These are phyloP conservation scores for Lipophrys pholis DNA, from an alignment of 2,113 vertebrate genomes.

Conservation along the genomic window DNA sequence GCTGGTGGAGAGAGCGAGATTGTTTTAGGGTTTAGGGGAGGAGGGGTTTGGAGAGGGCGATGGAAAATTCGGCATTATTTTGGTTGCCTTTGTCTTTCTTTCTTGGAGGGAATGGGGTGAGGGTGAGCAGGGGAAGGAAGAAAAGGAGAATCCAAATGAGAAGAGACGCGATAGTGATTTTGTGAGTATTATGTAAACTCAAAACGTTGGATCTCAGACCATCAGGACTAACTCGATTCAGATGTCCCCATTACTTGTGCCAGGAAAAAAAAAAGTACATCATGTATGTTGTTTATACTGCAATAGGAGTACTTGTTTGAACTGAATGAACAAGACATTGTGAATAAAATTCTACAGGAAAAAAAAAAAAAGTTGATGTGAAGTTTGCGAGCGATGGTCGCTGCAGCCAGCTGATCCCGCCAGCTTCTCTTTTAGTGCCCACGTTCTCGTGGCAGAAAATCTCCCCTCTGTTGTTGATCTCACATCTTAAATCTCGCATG, in stretches of 20 bases:
- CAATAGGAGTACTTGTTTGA: not conserved
- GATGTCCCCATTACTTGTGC: conserved; percentile 41
- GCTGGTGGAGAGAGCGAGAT: conserved; percentile 44
- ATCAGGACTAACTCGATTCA: conserved; percentile 65
- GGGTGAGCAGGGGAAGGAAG: conserved; percentile 39
- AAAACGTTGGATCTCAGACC: conserved; percentile 42
- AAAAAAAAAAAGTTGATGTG: not conserved
- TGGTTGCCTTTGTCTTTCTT: conserved; percentile 65
- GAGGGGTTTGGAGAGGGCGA: conserved; percentile 66
- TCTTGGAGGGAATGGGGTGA: not conserved
- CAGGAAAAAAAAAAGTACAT: conserved; percentile 32
- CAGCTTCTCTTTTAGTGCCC: conserved; percentile 31
- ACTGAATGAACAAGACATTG: not conserved
- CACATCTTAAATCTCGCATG: conserved; percentile 56
- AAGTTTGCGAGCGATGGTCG: not conserved
- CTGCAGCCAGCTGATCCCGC: conserved; percentile 1
- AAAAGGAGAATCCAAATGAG: conserved; percentile 34
- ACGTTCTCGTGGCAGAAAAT: conserved; percentile 19
- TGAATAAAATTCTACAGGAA: not conserved
- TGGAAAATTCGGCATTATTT: conserved; percentile 75
- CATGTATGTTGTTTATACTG: conserved; percentile 11
- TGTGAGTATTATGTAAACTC: conserved; percentile 50
- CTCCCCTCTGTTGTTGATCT: conserved; percentile 41
- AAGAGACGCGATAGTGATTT: conserved; percentile 54
- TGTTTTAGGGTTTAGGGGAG: conserved; percentile 53